Evolutionary conservation across 2,797 vertebrate genomes (phyloP).

Genomic region (Anomalospiza imberbis): DNA sequence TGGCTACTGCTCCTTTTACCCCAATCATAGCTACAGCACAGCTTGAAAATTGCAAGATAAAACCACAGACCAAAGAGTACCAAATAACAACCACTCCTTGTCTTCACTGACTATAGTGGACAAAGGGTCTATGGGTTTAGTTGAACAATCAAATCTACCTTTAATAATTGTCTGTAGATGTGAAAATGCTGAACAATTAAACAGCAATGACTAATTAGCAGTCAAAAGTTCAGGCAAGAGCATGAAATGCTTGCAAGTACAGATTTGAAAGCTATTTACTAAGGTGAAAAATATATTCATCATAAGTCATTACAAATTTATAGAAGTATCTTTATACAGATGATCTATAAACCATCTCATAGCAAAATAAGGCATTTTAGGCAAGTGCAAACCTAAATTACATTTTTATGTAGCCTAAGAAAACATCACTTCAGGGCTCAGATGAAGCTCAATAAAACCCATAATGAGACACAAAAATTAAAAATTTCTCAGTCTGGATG

Average conservation of each 20-base stretch:
- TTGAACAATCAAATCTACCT: not conserved
- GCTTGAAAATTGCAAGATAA: not conserved
- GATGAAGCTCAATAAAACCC: not conserved
- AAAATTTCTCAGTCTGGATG: not conserved
- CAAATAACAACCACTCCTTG: not conserved
- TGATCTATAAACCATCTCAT: not conserved
- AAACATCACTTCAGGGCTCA: not conserved
- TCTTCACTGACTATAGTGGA: not conserved
- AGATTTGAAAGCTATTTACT: not conserved
- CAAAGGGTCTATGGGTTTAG: not conserved
- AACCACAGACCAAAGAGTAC: not conserved
- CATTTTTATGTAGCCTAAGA: not conserved
- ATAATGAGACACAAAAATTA: not conserved
- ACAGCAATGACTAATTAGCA: not conserved
- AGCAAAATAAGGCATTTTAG: not conserved
- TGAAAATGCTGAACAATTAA: not conserved
- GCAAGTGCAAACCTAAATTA: not conserved
- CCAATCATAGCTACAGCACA: not conserved
- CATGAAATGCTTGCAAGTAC: not conserved
- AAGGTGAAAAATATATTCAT: not conserved
- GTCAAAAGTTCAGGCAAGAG: not conserved
- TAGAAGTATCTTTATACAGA: not conserved
- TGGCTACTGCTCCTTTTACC: not conserved
- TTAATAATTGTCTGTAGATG: not conserved
- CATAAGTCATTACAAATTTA: not conserved